Base-by-base conservation (phyloP, 2,113 vertebrate genomes). In the Zapornia atra region DNA sequence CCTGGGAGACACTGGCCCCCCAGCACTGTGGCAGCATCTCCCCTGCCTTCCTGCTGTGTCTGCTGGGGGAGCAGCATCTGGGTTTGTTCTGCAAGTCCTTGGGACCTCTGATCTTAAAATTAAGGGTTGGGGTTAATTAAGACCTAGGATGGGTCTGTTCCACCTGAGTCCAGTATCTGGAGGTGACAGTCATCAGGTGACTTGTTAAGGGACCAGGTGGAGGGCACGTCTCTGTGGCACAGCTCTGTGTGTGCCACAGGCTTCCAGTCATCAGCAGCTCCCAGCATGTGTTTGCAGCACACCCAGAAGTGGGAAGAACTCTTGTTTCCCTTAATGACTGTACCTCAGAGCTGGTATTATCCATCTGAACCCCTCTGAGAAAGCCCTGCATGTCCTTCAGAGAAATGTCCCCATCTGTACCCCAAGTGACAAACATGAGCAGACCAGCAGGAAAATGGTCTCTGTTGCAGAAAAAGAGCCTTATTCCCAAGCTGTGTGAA, bases 21-120 rank as follows among this genome's bases (percentile, higher is more conserved):
- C 6, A 1, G 15, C 12, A 6, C 22, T 1, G 15, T 12, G 2
- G 34, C 15, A 5, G 53, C 5, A 8, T 19, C 40, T 85, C 12
- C 72, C 18, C 50, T 16, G 50, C 9, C 17, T n/a, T 29, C 31
- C 64, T 9, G 33, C 80, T 56, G 51, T 46, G 3, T 4, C n/a
- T 3, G 10, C 0, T 3, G 25, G 10, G 48, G 19, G 19, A 34
- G 25, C 46, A 22, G 8, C 56, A 7, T 1, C 66, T 71, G 10
- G 29, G 6, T 11, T 38, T 29, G 4, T 3, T 40, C 71, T 44
- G 40, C 33, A 50, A 11, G 53, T 38, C 57, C 28, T 5, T 5
- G 65, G 33, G 10, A 38, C 7, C 8, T 5, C 21, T 12, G 12
- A 5, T 65, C 29, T 73, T 56, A 4, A 18, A 61, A 42, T 63